A percentile compares a stretch with the other conserved stretches of the same genome.
These are phyloP conservation scores for Lepidocyrtinus sp. DNA, from an alignment of 2,888 invertebrate genomes.

Conservation along the genomic window DNA sequence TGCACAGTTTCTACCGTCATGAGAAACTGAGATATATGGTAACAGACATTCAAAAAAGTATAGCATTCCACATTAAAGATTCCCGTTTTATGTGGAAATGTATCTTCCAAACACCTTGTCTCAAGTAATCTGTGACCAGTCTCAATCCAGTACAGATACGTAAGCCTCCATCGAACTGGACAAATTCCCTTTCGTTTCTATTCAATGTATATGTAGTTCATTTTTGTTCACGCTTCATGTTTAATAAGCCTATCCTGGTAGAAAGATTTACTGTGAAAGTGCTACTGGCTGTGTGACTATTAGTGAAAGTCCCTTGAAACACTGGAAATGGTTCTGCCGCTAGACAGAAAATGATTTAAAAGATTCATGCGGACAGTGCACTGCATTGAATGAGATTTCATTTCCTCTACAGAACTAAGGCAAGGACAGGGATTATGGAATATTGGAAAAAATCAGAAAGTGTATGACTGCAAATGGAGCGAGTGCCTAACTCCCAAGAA, in stretches of 20 bases:
- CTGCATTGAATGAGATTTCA: background rate
- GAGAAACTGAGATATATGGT: background rate
- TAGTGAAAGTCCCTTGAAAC: background rate
- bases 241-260: background rate
- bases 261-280: background rate
- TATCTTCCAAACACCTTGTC: slow-evolving; percentile 17
- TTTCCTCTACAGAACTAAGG: background rate
- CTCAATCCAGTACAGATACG: background rate
- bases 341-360: background rate
- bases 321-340: background rate
- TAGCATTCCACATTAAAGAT: background rate
- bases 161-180: too few relatives aligned
- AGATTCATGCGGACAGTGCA: background rate
- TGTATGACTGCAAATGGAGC: background rate
- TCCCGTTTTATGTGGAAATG: slow-evolving; percentile 1
- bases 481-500: background rate
- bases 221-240: background rate
- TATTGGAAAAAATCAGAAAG: background rate
- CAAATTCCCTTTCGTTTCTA: background rate
- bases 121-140: background rate
- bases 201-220: background rate
- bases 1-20: background rate
- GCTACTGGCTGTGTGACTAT: background rate
- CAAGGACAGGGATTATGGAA: background rate
- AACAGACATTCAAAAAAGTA: background rate